Evolutionary conservation across 2,888 invertebrate genomes (phyloP), one percentile per base, ranked within the genome.

Genomic region (Vannuccia rotundouncinata): DNA sequence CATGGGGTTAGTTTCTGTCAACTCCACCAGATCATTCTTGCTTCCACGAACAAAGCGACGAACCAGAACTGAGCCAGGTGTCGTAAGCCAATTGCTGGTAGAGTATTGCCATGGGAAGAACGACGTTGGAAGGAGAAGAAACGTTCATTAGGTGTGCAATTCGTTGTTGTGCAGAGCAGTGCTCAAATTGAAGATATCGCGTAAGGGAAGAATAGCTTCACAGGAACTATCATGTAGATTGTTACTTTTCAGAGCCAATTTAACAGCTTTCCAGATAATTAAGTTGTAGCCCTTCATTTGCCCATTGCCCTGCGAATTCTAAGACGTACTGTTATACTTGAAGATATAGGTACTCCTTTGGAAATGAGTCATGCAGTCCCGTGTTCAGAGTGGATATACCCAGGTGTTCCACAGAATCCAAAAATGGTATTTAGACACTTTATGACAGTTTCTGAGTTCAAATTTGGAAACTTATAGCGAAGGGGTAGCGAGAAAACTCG

Each of bases 61-160:
- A 17, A 10, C 10, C 17, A 45, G 17, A 5, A 45, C 45, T 45
- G 45, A 17, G 17, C 45, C 45, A 10, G 45, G 45, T 45, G 5
- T 45, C 10, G 45, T 17, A 17, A 45, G 45, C 45, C 84, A 92
- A n/a, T n/a, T 92, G 95, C 95, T 91, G 92, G 93, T 86, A 75
- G 25, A 25, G 1, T 10, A 17, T 45, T 45, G 5, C 45, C 45
- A 17, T 45, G 5, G 45, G 45, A 17, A 45, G 45, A 45, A 17
- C 45, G 45, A 10, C 45, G 45, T 17, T 45, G 45, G 17, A 45
- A 45, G 10, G 45, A 5, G n/a, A 78, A 78, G 77, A 80, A 60
- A 29, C 80, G 78, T 31, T 80, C 80, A 78, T 80, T 76, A 60
- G 77, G 29, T 0, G 78, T 81, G 29, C 45, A 73, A 31, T 81